Evolutionary conservation across 2,797 vertebrate genomes (phyloP), one percentile per base, ranked within the genome.

Genomic region (Cetoscarus ocellatus): DNA sequence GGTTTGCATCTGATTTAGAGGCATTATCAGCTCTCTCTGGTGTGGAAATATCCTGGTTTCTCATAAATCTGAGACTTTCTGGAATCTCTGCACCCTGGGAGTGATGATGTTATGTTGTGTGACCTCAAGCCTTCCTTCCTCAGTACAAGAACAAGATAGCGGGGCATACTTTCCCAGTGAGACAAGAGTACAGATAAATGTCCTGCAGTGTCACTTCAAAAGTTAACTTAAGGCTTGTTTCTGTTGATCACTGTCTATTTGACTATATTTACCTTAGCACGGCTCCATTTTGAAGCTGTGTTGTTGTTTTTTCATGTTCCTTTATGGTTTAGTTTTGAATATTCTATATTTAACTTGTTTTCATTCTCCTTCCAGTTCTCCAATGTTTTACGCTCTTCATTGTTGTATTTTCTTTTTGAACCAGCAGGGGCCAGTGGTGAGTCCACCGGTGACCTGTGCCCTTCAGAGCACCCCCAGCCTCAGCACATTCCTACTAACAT

Each of bases 41-140:
- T 17, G 64, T 64, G 60, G 62, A 85, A 85, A 85, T 86, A 80
- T 87, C 84, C 90, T 83, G 80, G 59, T 62, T 91, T 90, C 90
- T 85, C 39, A 51, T 83, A 90, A 86, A 75, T 63, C 36, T 39
- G 38, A 58, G 50, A 27, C 59, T 79, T 75, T 72, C 67, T 65
- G 70, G 60, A 74, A 65, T 64, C 52, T 65, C 58, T 47, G 50
- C 67, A 38, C 61, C 56, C 53, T 38, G 61, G 56, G 38, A 64
- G 56, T 59, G 56, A 70, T 67, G 60, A 77, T 69, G 73, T 80
- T 58, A 71, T 64, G 77, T 65, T 74, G 54, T 59, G 52, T 83
- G 77, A 84, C 77, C 69, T 50, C 36, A 61, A 73, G 60, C n/a
- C 79, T 90, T 93, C 90, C 87, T 93, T 93, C 88, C 89, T 82